A percentile compares a stretch with the other conserved stretches of the same genome.
These are phyloP conservation scores for Sitta carolinensis DNA, from an alignment of 2,797 vertebrate species.

Conservation along the genomic window DNA sequence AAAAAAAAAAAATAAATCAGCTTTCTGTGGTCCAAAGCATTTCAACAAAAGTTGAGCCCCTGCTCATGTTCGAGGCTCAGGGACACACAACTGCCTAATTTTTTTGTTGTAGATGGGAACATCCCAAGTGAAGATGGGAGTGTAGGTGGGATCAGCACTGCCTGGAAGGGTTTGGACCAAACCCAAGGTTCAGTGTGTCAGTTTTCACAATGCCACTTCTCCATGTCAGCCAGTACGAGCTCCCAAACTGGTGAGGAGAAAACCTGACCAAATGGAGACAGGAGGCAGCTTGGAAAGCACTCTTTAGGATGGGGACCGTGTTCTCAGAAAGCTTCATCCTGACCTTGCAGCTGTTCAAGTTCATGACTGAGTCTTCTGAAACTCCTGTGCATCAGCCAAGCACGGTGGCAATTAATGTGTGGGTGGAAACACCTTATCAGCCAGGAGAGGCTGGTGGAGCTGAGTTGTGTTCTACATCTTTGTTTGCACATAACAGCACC, in stretches of 20 bases:
- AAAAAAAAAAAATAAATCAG: neutral
- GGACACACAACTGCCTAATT: neutral
- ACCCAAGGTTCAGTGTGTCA: neutral
- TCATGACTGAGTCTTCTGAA: neutral
- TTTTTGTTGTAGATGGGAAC: neutral
- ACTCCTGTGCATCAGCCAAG: neutral
- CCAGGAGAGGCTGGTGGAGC: neutral
- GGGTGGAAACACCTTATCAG: neutral
- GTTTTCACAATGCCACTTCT: neutral
- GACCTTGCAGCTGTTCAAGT: neutral
- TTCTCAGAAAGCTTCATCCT: neutral
- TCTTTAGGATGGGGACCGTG: neutral
- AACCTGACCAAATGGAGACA: neutral
- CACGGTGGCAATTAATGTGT: neutral
- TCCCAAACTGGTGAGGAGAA: neutral
- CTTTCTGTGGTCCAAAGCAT: neutral
- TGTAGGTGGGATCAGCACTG: neutral
- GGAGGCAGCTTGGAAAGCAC: neutral
- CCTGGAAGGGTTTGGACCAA: neutral
- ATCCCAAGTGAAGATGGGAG: neutral
- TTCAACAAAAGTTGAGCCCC: neutral
- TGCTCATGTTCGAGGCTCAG: accelerated
- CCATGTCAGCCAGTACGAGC: accelerated
- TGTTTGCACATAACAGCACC: neutral
- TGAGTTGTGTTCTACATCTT: neutral